Evolutionary conservation across 2,113 vertebrate genomes (phyloP).

Genomic region (Bufo gargarizans): DNA sequence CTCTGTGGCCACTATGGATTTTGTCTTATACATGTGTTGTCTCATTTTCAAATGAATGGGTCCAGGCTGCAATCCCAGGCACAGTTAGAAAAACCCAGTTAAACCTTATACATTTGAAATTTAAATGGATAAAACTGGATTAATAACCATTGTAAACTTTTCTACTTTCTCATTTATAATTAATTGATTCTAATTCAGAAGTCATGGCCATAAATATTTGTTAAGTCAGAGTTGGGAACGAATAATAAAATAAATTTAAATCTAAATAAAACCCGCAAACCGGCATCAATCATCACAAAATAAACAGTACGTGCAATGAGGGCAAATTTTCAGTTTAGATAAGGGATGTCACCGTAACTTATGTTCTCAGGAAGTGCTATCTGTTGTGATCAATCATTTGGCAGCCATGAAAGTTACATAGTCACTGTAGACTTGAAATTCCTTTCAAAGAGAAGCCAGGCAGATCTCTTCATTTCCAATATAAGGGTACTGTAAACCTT

Average conservation of each 20-base stretch:
- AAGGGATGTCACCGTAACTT: slow-evolving; percentile 81
- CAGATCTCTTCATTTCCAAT: neutral
- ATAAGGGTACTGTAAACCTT: neutral
- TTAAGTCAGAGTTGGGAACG: slow-evolving; percentile 63
- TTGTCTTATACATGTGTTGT: too few species aligned
- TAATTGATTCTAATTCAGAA: slow-evolving; percentile 63
- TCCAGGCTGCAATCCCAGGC: too few species aligned
- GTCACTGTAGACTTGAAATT: slow-evolving; percentile 79
- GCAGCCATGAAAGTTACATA: slow-evolving; percentile 77
- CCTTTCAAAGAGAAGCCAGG: slow-evolving; percentile 64
- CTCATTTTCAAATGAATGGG: too few species aligned
- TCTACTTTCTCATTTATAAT: slow-evolving; percentile 64
- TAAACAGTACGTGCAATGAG: slow-evolving; percentile 73
- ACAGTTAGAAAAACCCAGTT: too few species aligned
- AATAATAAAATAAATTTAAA: slow-evolving; percentile 68
- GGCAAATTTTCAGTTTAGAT: slow-evolving; percentile 78
- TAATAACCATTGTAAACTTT: neutral
- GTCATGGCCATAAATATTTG: slow-evolving; percentile 63
- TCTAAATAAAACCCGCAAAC: slow-evolving; percentile 72
- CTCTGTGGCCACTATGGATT: too few species aligned
- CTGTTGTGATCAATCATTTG: slow-evolving; percentile 80
- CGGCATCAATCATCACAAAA: slow-evolving; percentile 75
- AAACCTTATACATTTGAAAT: too few species aligned
- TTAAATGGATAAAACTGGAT: neutral
- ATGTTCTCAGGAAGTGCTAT: slow-evolving; percentile 78